phyloP scores from a whole-genome alignment of 2,888 invertebrate genomes.

The Scaptomyza flava region DNA sequence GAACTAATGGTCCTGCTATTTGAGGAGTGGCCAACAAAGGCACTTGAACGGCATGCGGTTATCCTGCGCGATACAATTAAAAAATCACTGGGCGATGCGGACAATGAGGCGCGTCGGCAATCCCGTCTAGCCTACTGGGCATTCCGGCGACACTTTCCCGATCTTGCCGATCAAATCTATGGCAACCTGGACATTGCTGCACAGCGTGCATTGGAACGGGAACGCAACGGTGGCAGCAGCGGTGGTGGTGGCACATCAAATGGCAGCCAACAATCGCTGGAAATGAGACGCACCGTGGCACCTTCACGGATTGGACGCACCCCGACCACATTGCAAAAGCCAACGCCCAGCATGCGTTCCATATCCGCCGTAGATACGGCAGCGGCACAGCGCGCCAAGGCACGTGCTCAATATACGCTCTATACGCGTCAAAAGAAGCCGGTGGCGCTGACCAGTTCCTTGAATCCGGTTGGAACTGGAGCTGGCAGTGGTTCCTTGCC shows the following conservation, averaged over 20 bases:
- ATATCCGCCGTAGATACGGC: conserved; percentile 97
- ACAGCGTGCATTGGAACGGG: conserved; percentile 87
- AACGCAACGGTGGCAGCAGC: conserved; percentile 75
- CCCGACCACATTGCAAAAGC: conserved; percentile 72
- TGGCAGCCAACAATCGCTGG: conserved; percentile 47
- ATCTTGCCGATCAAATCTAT: conserved; percentile 93
- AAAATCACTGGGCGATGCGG: conserved; percentile 96
- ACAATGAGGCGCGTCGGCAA: conserved; percentile 93
- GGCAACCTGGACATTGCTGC: conserved; percentile 91
- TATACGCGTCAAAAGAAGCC: conserved; percentile 89
- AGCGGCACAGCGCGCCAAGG: conserved; percentile 94
- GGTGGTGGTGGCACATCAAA: conserved; percentile 14
- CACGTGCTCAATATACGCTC: conserved; percentile 92
- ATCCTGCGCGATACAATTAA: conserved; percentile 93
- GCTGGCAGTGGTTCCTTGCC: conserved; percentile 74
- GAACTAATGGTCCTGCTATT: conserved; percentile 94
- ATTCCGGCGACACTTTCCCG: conserved; percentile 95
- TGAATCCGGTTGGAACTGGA: conserved; percentile 16
- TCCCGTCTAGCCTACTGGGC: conserved; percentile 92
- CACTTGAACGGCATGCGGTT: conserved; percentile 92
- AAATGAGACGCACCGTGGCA: conserved; percentile 64
- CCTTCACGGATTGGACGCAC: conserved; percentile 76
- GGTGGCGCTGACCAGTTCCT: conserved; percentile 37
- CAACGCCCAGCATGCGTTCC: conserved; percentile 88
- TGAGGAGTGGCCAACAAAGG: conserved; percentile 93